Base-by-base conservation (phyloP, 2,113 vertebrate species). In the Prionailurus viverrinus region DNA sequence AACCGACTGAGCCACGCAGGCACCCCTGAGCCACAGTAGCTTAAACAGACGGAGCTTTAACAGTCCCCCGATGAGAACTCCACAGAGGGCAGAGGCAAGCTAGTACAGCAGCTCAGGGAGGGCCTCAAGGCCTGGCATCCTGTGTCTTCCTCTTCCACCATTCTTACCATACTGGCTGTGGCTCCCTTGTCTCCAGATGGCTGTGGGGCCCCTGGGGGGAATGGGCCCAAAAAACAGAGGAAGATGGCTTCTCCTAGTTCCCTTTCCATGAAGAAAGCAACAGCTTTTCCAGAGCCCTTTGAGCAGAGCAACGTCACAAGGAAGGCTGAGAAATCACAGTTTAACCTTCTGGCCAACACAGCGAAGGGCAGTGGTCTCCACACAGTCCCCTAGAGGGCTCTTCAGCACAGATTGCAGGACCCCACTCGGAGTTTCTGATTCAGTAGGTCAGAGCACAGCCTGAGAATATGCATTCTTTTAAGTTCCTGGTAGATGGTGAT, bases 121-220 rank as follows among this genome's bases (percentile, higher is more conserved):
- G 23, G 11, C 73, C 92, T 81, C 2, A 0, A 73, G n/a, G 53
- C 55, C 88, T 27, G 29, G 12, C 5, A 18, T 21, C 36, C 55
- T 29, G 36, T 51, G 79, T 41, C 79, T 80, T 74, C 55, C 68
- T 66, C 21, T 58, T 16, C 16, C 0, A 1, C 33, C 0, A 0
- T 7, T 58, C 5, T 79, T 29, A 6, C 36, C 29, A 0, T 29
- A 3, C 41, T 36, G n/a, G 8, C 88, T 31, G 1, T 5, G 1
- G 65, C 74, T 41, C 53, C 84, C 45, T 55, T 3, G 21, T 65
- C 63, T 80, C 76, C 27, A 33, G 21, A 8, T 36, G 39, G 27
- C 68, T 18, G 13, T n/a, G 53, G 66, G 51, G 6, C n/a, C 76
- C 19, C 9, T 11, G 0, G 12, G 19, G 61, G 27, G 19, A 8